These are phyloP conservation scores for Alloplasta piceator DNA, from an alignment of 2,888 invertebrate genomes.

Conservation along the genomic window DNA sequence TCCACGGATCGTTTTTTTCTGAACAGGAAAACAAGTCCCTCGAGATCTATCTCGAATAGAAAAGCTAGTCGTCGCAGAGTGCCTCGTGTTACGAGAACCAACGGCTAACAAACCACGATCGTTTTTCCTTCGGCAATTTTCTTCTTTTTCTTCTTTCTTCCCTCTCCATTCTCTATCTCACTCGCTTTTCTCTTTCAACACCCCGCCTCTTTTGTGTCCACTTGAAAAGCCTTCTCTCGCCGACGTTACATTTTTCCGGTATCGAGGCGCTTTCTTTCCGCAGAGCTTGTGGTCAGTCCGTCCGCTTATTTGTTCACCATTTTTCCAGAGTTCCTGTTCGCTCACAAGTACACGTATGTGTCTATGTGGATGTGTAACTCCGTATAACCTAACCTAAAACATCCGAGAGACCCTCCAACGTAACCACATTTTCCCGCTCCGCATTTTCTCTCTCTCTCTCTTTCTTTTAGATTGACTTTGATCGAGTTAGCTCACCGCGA, in stretches of 20 bases:
- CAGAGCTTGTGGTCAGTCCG: slow-evolving; percentile 48
- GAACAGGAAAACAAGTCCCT: slow-evolving; percentile 47
- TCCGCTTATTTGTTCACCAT: slow-evolving; percentile 47
- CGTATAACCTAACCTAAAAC: slow-evolving; percentile 28
- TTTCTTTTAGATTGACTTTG: slow-evolving; percentile 59
- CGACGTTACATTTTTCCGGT: slow-evolving; percentile 46
- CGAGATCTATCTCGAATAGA: slow-evolving; percentile 38
- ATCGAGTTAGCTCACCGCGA: slow-evolving; percentile 64
- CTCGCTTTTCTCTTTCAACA: slow-evolving; percentile 36
- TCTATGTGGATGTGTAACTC: slow-evolving; percentile 7
- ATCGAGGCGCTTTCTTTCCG: slow-evolving; percentile 26
- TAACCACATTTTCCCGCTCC: slow-evolving; percentile 47
- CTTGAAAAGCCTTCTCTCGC: slow-evolving; percentile 38
- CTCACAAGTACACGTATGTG: slow-evolving; percentile 3
- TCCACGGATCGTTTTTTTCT: slow-evolving; percentile 34
- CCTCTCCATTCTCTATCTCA: background rate
- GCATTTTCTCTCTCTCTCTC: background rate
- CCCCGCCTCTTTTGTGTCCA: slow-evolving; percentile 45
- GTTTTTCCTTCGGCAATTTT: slow-evolving; percentile 46
- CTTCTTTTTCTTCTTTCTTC: slow-evolving; percentile 24
- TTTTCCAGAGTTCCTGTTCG: background rate
- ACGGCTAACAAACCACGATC: slow-evolving; percentile 62
- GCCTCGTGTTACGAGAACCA: slow-evolving; percentile 37
- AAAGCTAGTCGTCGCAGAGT: slow-evolving; percentile 26
- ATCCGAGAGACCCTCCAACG: slow-evolving; percentile 44